These are phyloP conservation scores for Aleiodes alternator DNA, from an alignment of 2,888 invertebrate genomes.

Conservation along the genomic window DNA sequence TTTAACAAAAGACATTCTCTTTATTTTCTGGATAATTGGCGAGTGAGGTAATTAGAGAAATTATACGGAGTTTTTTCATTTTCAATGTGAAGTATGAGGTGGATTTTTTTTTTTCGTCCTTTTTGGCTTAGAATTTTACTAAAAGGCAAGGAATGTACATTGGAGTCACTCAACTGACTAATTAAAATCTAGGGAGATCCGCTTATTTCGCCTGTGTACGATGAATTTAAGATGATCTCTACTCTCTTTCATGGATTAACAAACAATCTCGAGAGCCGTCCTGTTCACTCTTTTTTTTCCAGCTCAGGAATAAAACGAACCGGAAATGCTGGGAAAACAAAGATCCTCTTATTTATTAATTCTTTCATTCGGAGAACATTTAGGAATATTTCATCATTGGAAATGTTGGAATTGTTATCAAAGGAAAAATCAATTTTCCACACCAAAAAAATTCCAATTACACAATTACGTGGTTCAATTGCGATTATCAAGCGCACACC, in stretches of 20 bases:
- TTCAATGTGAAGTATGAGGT: neutral
- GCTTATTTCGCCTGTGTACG: slow-evolving; percentile 33
- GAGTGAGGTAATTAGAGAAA: slow-evolving; percentile 14
- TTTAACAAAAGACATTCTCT: neutral
- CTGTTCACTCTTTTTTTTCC: neutral
- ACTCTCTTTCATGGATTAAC: slow-evolving; percentile 24
- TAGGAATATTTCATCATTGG: slow-evolving; percentile 7
- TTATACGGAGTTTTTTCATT: neutral
- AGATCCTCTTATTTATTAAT: neutral
- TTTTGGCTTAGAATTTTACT: neutral
- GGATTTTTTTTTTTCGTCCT: neutral
- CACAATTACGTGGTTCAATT: slow-evolving; percentile 30
- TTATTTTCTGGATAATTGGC: neutral
- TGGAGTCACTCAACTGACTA: slow-evolving; percentile 18
- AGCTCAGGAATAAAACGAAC: neutral
- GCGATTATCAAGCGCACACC: neutral
- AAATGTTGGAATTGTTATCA: neutral
- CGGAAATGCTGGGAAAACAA: neutral
- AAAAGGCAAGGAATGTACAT: neutral
- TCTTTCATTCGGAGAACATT: slow-evolving; percentile 2
- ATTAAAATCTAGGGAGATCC: slow-evolving; percentile 38
- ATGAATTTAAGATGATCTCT: slow-evolving; percentile 26
- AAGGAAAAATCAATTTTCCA: neutral
- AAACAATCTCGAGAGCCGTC: slow-evolving; percentile 39
- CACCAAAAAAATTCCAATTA: slow-evolving; percentile 18